Conservation (phyloP, 1,140 invertebrate genomes). For the Prorops nasuta region DNA sequence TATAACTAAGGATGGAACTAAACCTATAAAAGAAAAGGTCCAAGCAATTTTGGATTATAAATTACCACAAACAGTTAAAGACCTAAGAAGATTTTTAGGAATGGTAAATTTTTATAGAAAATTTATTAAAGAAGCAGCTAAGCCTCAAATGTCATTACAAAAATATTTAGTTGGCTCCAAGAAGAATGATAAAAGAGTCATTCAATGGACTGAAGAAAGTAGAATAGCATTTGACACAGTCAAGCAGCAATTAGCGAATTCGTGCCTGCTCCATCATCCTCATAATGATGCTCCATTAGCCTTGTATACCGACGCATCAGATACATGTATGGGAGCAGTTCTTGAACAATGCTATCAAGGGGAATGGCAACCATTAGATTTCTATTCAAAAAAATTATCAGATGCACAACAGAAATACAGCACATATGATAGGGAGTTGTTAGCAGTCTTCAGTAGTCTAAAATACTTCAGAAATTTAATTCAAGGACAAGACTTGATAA, state of each 20-base stretch:
- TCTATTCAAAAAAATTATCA: too few relatives aligned
- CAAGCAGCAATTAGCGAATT: background rate
- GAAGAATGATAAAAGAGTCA: background rate
- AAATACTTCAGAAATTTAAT: too few relatives aligned
- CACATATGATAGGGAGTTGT: constrained; percentile 26
- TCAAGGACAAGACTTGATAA: too few relatives aligned
- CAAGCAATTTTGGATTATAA: background rate
- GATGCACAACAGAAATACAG: constrained; percentile 31
- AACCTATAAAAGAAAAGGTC: background rate
- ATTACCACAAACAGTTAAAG: background rate
- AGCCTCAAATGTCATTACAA: background rate
- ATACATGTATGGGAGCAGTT: too few relatives aligned
- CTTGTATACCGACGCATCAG: constrained; percentile 14
- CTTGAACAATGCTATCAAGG: too few relatives aligned
- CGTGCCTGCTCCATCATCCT: background rate
- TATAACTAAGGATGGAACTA: background rate
- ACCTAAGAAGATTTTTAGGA: constrained; percentile 12
- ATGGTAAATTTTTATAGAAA: too few relatives aligned
- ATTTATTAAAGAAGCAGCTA: constrained; percentile 4
- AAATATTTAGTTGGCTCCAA: background rate
- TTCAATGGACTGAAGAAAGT: background rate
- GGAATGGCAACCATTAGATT: constrained; percentile 36
- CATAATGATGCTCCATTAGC: background rate
- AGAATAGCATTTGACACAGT: background rate
- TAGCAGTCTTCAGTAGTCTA: too few relatives aligned